These are phyloP conservation scores for Leptinotarsa tumamoca DNA, from an alignment of 2,888 invertebrate species.

Conservation along the genomic window DNA sequence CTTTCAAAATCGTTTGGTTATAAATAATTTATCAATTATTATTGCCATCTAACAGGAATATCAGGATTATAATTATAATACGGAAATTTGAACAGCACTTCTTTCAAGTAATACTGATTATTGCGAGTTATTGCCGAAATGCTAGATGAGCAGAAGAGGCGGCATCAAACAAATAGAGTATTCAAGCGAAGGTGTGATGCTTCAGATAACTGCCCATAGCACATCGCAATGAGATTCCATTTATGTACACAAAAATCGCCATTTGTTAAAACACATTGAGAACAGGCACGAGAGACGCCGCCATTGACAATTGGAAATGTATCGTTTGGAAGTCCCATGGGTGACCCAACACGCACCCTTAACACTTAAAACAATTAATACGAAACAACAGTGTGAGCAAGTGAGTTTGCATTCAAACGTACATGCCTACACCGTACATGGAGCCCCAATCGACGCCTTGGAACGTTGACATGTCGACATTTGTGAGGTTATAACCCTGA, in stretches of 20 bases:
- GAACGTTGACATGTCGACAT: conserved; percentile 93
- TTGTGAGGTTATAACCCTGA: conserved; percentile 85
- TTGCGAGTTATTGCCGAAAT: conserved; percentile 70
- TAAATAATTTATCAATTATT: conserved; percentile 47
- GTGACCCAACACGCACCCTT: conserved; percentile 34
- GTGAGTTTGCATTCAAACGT: conserved; percentile 73
- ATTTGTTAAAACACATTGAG: conserved; percentile 55
- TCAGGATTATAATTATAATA: conserved; percentile 41
- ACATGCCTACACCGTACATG: conserved; percentile 94
- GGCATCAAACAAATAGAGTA: conserved; percentile 38
- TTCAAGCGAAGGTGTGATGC: conserved; percentile 43
- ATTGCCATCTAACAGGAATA: conserved; percentile 57
- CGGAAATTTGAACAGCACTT: conserved; percentile 42
- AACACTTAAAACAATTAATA: conserved; percentile 43
- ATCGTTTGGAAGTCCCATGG: conserved; percentile 57
- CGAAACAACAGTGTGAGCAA: conserved; percentile 41
- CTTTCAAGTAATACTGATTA: conserved; percentile 67
- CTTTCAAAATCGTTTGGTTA: conserved; percentile 47
- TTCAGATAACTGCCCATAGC: conserved; percentile 56
- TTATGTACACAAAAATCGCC: conserved; percentile 38
- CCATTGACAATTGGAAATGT: conserved; percentile 63
- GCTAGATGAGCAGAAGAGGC: conserved; percentile 62
- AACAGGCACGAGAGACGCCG: conserved; percentile 61
- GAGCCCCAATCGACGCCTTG: conserved; percentile 92
- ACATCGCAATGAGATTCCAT: conserved; percentile 52